A percentile compares a stretch with the other conserved stretches of the same genome.
Conservation (phyloP, 2,113 vertebrate species). For the Mystacornis crossleyi region DNA sequence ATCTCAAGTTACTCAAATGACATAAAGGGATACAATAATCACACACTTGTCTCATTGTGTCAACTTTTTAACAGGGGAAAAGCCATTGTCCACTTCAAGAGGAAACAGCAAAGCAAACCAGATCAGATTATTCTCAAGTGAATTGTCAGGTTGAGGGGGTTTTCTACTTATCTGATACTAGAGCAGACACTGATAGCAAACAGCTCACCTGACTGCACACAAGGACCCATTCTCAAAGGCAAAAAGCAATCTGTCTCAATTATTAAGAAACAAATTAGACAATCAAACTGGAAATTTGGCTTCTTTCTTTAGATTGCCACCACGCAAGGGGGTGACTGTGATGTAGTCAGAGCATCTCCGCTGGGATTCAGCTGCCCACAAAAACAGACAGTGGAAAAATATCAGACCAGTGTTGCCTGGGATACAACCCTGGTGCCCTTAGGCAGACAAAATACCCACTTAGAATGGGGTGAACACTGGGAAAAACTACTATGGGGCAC, state of each 20-base stretch:
- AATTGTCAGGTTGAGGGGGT: slow-evolving; percentile 64
- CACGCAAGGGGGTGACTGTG: background rate
- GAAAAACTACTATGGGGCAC: background rate
- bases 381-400: background rate
- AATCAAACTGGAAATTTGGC: slow-evolving; percentile 22
- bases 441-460: slow-evolving; percentile 9
- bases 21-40: slow-evolving; percentile 70
- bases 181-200: slow-evolving; percentile 10
- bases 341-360: background rate
- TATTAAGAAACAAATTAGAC: slow-evolving; percentile 51
- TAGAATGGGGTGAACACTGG: background rate
- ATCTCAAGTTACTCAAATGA: slow-evolving; percentile 63
- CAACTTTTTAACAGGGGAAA: slow-evolving; percentile 66
- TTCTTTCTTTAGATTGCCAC: background rate
- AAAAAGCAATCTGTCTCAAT: slow-evolving; percentile 61
- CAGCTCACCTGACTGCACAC: slow-evolving; percentile 31
- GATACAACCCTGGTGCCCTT: slow-evolving; percentile 6
- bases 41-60: slow-evolving; percentile 71
- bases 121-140: slow-evolving; percentile 68
- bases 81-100: slow-evolving; percentile 71
- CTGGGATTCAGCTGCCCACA: background rate
- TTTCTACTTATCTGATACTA: slow-evolving; percentile 50
- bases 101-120: slow-evolving; percentile 58
- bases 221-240: slow-evolving; percentile 20
- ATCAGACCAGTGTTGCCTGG: background rate